Evolutionary conservation across 1,140 invertebrate species (phyloP), one percentile per base, ranked within the genome.

Genomic region (Drosophila kepulauana): DNA sequence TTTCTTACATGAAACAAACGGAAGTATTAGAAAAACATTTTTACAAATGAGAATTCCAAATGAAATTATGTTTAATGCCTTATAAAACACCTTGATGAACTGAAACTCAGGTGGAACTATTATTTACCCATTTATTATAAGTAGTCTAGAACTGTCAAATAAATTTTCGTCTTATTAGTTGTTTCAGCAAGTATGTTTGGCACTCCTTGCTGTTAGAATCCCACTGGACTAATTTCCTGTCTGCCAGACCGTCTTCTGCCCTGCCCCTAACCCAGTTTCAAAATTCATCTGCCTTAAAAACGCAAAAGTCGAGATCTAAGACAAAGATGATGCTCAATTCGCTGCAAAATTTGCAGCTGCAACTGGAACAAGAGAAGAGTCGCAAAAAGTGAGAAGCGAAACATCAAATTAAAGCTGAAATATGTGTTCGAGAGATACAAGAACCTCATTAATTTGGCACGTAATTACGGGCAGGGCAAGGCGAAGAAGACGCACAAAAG

Each of bases 391-490:
- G 25, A 64, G 11, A 51, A 35, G 15, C 28, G n/a, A 45, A 76
- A 38, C 16, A 59, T 41, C 35, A 82, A 81, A 48, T 73, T 74
- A 77, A 74, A 52, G 41, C 48, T 35, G 56, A 78, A 82, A 82
- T 79, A 75, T 80, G 81, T 87, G 72, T 73, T 62, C 58, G 20
- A 28, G 20, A 28, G 43, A 48, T 20, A 56, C 62, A 77, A 66
- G 71, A 80, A 81, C 62, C 65, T 88, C 84, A 84, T 88, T 89
- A 81, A 88, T 89, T 88, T 78, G 79, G 75, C 78, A 79, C 72
- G 68, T 82, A 87, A 82, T 87, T 87, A 82, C 28, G 30, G n/a
- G 51, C 6, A 15, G 30, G 35, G 7, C n/a, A 30, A 25, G 51
- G 28, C 28, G 7, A 52, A 16, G 41, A 52, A 61, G 13, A 70